A percentile compares a stretch with the other conserved stretches of the same genome.
These are phyloP conservation scores for Nothoprocta pentlandii DNA, from an alignment of 2,113 vertebrate genomes.

Conservation along the genomic window DNA sequence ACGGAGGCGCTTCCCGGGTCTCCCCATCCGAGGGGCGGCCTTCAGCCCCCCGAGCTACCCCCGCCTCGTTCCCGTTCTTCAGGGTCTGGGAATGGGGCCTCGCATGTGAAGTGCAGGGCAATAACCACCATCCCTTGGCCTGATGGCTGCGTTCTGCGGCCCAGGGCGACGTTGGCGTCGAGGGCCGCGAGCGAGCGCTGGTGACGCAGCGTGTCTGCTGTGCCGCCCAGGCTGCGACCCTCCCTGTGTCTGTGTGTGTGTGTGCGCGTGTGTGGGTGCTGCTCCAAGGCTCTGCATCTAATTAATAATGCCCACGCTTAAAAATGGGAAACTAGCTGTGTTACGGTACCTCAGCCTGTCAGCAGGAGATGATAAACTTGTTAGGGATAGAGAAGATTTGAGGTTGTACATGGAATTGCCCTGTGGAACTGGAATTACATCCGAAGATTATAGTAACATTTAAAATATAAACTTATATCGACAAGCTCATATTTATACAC, in stretches of 20 bases:
- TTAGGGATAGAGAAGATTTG: not conserved
- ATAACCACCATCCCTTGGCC: not conserved
- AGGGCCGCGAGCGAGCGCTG: not conserved
- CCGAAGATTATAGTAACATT: not conserved
- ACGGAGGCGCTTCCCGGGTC: too few relatives aligned
- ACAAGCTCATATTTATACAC: not conserved
- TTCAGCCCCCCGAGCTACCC: too few relatives aligned
- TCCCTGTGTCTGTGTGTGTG: not conserved
- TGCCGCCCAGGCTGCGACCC: not conserved
- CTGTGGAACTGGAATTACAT: not conserved
- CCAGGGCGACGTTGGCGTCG: too few relatives aligned
- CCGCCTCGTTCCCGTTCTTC: too few relatives aligned
- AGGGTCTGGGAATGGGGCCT: too few relatives aligned
- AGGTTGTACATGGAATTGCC: rapidly evolving
- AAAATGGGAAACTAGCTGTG: not conserved
- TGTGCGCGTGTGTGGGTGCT: not conserved
- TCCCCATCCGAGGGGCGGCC: too few relatives aligned
- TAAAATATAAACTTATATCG: not conserved
- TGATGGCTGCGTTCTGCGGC: not conserved
- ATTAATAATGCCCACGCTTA: not conserved
- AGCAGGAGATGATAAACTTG: not conserved
- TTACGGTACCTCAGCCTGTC: not conserved
- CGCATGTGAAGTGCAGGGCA: not conserved
- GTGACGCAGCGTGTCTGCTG: not conserved
- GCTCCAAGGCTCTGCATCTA: not conserved